A percentile compares a stretch with the other conserved stretches of the same genome.
phyloP scores from a whole-genome alignment of 2,113 vertebrate species.

The Argyrosomus japonicus region DNA sequence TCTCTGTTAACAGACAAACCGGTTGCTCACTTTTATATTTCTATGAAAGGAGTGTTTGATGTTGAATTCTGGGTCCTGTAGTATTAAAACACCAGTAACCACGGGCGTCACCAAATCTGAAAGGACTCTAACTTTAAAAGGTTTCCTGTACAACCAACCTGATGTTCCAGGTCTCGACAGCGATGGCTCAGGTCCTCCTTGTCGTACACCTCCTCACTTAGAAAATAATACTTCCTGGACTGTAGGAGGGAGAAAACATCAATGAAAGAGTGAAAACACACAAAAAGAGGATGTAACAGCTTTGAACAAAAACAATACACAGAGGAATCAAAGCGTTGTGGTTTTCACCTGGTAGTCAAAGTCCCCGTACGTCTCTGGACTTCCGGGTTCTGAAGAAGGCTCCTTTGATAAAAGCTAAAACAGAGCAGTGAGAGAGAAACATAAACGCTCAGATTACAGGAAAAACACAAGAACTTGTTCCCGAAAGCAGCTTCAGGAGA shows the following conservation, averaged over 20 bases:
- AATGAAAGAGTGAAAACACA: slow-evolving; percentile 25
- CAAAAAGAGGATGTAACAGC: slow-evolving; percentile 11
- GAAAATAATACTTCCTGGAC: slow-evolving; percentile 94
- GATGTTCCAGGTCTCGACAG: slow-evolving; percentile 88
- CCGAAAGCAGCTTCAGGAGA: not conserved
- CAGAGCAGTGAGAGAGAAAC: slow-evolving; percentile 20
- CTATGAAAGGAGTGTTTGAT: not conserved
- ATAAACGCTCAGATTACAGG: not conserved
- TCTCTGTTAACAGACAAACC: not conserved
- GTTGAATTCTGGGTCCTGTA: not conserved
- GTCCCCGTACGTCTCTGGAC: slow-evolving; percentile 87
- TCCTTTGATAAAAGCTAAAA: slow-evolving; percentile 90
- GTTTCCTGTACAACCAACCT: slow-evolving; percentile 80
- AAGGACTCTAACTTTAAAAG: not conserved
- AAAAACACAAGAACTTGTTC: not conserved
- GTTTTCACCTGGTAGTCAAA: slow-evolving; percentile 90
- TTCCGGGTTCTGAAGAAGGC: slow-evolving; percentile 80
- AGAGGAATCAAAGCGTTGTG: not conserved
- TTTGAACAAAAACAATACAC: not conserved
- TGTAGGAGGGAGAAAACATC: slow-evolving; percentile 57
- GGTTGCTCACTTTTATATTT: not conserved
- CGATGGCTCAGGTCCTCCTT: slow-evolving; percentile 85
- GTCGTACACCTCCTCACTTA: slow-evolving; percentile 89
- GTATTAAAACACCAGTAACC: not conserved
- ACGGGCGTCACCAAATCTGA: not conserved